phyloP scores from a whole-genome alignment of 2,113 vertebrate genomes.

The Rhagologus leucostigma region DNA sequence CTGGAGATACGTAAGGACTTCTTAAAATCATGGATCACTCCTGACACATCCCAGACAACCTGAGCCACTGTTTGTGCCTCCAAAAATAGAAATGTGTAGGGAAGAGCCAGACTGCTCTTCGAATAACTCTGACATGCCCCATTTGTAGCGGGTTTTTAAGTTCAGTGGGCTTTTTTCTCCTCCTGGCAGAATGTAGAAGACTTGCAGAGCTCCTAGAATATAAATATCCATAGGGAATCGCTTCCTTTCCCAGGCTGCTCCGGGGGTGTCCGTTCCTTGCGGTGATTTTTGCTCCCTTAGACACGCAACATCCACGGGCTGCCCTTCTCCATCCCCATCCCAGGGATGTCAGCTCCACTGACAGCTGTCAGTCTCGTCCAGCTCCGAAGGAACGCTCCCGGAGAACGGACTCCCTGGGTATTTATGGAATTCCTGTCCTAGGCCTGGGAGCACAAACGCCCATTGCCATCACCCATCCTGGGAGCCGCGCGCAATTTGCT shows the following conservation, averaged over 20 bases:
- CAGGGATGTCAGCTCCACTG: background rate
- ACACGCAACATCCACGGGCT: background rate
- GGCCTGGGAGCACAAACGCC: background rate
- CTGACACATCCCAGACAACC: background rate
- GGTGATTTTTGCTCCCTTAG: background rate
- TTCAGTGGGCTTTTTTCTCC: background rate
- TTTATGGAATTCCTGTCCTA: background rate
- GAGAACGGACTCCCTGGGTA: background rate
- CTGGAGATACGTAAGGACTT: background rate
- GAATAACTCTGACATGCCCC: background rate
- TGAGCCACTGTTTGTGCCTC: background rate
- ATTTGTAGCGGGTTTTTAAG: background rate
- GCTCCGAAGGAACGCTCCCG: background rate
- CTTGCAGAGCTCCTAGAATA: background rate
- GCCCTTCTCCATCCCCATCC: background rate
- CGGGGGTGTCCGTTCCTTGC: fast-evolving
- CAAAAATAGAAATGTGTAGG: background rate
- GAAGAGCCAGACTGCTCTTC: background rate
- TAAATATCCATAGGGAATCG: background rate
- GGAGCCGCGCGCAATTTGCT: background rate
- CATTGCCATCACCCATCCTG: background rate
- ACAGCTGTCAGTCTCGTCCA: conserved; percentile 42
- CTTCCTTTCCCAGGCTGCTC: background rate
- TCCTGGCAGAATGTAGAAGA: background rate
- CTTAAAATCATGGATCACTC: background rate